Base-by-base conservation (phyloP, 2,113 vertebrate species). In the Raphicerus campestris region DNA sequence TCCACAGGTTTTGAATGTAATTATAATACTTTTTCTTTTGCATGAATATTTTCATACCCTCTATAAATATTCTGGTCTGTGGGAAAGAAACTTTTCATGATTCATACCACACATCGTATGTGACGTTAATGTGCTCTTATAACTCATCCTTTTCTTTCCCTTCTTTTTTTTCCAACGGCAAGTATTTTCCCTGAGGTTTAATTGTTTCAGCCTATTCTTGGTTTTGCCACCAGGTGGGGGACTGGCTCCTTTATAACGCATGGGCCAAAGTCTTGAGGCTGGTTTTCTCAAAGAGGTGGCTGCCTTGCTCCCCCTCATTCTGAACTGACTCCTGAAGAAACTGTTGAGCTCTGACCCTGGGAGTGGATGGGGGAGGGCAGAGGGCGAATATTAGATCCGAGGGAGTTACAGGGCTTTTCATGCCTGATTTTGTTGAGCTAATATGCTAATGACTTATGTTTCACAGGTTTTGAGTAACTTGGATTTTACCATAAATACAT, bases 401-500 rank as follows among this genome's bases (percentile, higher is more conserved):
- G 16, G 49, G 19, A 45, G 20, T 45, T 84, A 73, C 14, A 32
- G 32, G 70, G 32, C 32, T 73, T 87, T 82, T 60, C 75, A 14
- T 51, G n/a, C 13, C 63, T 51, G 42, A 35, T 39, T 19, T 70
- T 92, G 49, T 61, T 32, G 87, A 86, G 28, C 19, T 93, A 56
- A 53, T 53, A 45, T 6, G 2, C 17, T 49, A n/a, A 63, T 51
- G 5, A 16, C 49, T 91, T 89, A 2, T 10, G 30, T 82, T 81
- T 91, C 73, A 39, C 7, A 30, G 83, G 66, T 28, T 60, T 90
- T 58, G 7, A 58, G 15, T 88, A 75, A 93, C 28, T 84, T 89
- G 11, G 89, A 80, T 93, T 97, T 97, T 92, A 92, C 16, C 26
- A 45, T 91, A 96, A 91, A 93, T 63, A 32, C 28, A 51, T 51